Base-by-base conservation (phyloP, 2,888 invertebrate species). In the Drosophila conformis region DNA sequence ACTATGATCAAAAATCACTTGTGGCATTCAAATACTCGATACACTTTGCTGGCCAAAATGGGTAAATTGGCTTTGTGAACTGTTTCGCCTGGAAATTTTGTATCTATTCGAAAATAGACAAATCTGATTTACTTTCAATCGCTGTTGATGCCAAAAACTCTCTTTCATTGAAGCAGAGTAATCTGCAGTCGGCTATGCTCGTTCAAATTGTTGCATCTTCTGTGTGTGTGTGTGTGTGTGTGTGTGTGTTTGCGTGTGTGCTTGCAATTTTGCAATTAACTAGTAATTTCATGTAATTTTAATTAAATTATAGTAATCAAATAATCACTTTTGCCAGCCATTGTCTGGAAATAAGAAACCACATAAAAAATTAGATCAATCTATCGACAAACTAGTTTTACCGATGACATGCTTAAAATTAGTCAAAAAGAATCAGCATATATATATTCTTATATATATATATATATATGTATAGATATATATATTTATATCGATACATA, bases 241-340 rank as follows among this genome's bases (percentile, higher is more conserved):
- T 52, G 21, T 51, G 18, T 33, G 21, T 52, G 31, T 31, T 38
- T 53, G 60, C 31, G 60, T 60, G 64, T 49, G 73, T 57, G 27
- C 25, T 27, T 71, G 65, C 53, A 76, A 75, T 78, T 78, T 64
- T 63, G 69, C 65, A 83, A 82, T 77, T 75, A 84, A 68, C 57
- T 76, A 73, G 73, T 71, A 76, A 78, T 76, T 67, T 74, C 71
- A 54, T 78, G 85, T 80, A 63, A 78, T 69, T 68, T 78, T 82
- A 85, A 83, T 83, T 85, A 68, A 82, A 78, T 83, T 80, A 83
- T 68, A 65, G 61, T 69, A 49, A 52, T 59, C 59, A 29, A 18
- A 51, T 46, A 58, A 52, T 27, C 48, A 58, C 53, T 69, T 62
- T 31, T 21, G 11, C 11, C 42, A 56, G 59, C 21, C 66, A 66